A percentile compares a stretch with the other conserved stretches of the same genome.
These are phyloP conservation scores for Lutjanus campechanus DNA, from an alignment of 2,797 vertebrate species.

Conservation along the genomic window DNA sequence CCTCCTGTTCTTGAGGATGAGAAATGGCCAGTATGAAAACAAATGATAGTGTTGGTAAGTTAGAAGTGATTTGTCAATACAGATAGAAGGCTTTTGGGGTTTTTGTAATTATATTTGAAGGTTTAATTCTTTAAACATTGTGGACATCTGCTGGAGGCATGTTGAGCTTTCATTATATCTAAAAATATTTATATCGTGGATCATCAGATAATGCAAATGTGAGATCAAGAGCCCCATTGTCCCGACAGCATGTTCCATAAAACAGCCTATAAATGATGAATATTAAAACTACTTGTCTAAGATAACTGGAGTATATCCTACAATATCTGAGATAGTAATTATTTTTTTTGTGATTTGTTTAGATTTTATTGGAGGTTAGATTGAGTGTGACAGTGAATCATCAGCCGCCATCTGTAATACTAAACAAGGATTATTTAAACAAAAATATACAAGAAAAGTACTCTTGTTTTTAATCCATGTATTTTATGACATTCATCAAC, in stretches of 20 bases:
- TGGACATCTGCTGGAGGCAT: background rate
- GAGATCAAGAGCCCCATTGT: background rate
- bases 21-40: background rate
- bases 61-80: background rate
- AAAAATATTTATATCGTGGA: too few relatives aligned
- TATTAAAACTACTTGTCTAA: background rate
- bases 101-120: background rate
- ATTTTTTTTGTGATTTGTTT: too few relatives aligned
- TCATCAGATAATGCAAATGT: too few relatives aligned
- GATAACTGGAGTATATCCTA: background rate
- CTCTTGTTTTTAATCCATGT: too few relatives aligned
- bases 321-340: background rate
- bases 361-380: too few relatives aligned
- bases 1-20: background rate
- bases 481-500: too few relatives aligned
- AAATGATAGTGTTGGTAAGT: background rate
- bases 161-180: background rate
- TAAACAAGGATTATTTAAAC: too few relatives aligned
- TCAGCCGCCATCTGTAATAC: too few relatives aligned
- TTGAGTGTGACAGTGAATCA: too few relatives aligned
- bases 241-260: background rate
- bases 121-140: background rate
- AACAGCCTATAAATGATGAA: background rate
- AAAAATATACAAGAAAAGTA: too few relatives aligned
- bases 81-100: background rate